Conservation (phyloP, 2,888 invertebrate species). For the Conomelus anceps region DNA sequence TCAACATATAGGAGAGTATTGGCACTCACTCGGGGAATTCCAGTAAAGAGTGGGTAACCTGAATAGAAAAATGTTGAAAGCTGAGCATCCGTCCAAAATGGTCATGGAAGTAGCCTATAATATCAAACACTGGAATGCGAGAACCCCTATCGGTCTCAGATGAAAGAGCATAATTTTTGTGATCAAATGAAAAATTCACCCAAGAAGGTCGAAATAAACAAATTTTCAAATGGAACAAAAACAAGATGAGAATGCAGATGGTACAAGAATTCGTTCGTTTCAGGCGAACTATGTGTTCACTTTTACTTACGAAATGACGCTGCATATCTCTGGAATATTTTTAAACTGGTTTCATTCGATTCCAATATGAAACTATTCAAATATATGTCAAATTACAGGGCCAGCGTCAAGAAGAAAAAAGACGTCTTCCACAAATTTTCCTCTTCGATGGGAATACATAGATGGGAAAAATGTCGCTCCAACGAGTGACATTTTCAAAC, state of each 20-base stretch:
- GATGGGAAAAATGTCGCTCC: neutral
- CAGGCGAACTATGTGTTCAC: neutral
- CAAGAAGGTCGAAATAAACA: neutral
- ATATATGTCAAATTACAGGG: neutral
- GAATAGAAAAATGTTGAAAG: neutral
- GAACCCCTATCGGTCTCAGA: neutral
- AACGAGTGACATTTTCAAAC: neutral
- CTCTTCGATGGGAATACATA: neutral
- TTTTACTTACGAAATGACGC: neutral
- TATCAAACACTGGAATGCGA: neutral
- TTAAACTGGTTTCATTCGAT: neutral
- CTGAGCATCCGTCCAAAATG: neutral
- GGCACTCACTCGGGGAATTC: neutral
- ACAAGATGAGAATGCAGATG: neutral
- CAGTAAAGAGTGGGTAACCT: neutral
- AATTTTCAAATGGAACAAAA: neutral
- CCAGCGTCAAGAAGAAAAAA: neutral
- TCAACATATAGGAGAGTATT: neutral
- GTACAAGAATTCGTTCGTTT: neutral
- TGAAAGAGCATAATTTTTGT: neutral
- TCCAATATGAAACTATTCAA: neutral
- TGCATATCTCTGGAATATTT: neutral
- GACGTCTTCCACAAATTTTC: neutral
- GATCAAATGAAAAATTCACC: neutral
- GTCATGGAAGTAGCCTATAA: neutral